Percentiles rank a stretch among this genome's conserved stretches.
Conservation (phyloP, 2,888 invertebrate genomes). For the Limnephilus marmoratus region DNA sequence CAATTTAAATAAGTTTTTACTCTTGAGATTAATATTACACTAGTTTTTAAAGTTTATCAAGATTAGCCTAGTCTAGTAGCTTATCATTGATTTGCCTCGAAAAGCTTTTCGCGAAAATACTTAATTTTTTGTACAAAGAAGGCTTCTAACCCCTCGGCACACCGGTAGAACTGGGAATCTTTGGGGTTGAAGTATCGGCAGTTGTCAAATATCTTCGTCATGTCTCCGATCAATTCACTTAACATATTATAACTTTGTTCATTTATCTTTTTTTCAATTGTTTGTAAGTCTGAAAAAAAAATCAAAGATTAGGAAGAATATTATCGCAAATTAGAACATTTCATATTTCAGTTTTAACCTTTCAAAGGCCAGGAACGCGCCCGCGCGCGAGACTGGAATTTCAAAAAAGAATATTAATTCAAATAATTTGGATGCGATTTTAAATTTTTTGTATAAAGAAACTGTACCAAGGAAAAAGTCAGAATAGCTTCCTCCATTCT, state of each 20-base stretch:
- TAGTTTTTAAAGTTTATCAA: conserved; percentile 32
- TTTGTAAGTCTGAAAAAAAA: conserved; percentile 89
- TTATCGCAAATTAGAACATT: neutral
- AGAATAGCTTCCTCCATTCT: too few species aligned
- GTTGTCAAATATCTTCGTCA: conserved; percentile 99
- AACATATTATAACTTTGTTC: conserved; percentile 90
- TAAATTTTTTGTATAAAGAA: too few species aligned
- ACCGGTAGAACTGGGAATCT: conserved; percentile 96
- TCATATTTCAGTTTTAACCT: neutral
- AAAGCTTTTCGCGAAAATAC: conserved; percentile 89
- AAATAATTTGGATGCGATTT: too few species aligned
- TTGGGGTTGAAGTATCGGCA: conserved; percentile 98
- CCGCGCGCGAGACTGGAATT: too few species aligned
- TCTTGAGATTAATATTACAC: conserved; percentile 49
- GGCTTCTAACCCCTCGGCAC: conserved; percentile 96
- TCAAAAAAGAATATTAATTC: too few species aligned
- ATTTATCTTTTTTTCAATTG: conserved; percentile 92
- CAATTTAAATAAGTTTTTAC: conserved; percentile 47
- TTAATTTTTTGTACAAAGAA: conserved; percentile 97
- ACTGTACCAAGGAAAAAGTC: too few species aligned
- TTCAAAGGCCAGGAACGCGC: too few species aligned
- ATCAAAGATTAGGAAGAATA: neutral
- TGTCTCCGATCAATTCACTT: conserved; percentile 97
- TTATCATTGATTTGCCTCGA: conserved; percentile 77
- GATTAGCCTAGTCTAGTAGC: neutral